Conservation (phyloP, 2,113 vertebrate genomes). For the pig (Sus scrofa) region DNA sequence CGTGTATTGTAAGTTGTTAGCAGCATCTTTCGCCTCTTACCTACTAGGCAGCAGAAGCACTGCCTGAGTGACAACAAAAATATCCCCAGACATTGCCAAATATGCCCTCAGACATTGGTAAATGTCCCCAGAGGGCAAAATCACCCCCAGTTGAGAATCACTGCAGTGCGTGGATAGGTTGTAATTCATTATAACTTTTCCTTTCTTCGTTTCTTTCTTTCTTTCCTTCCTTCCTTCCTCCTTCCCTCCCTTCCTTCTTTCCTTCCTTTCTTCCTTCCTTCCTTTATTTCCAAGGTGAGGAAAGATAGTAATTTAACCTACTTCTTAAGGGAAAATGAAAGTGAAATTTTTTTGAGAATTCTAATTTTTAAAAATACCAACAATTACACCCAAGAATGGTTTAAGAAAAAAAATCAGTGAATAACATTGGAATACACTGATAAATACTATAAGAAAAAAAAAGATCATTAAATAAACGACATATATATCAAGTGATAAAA, state of each 20-base stretch:
- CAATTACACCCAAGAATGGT: background rate
- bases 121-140: background rate
- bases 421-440: background rate
- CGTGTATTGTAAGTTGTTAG: background rate
- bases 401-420: background rate
- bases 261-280: background rate
- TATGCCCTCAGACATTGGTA: background rate
- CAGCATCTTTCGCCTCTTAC: background rate
- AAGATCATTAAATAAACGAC: background rate
- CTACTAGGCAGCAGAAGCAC: background rate
- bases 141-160: background rate
- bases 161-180: background rate
- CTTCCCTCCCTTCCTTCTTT: background rate
- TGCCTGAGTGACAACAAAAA: background rate
- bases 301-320: background rate
- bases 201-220: background rate
- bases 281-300: background rate
- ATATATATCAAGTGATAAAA: background rate
- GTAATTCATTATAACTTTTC: background rate
- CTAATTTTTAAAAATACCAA: conserved; percentile 17
- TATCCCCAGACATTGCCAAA: background rate
- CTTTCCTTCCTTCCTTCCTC: background rate
- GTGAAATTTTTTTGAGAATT: background rate
- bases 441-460: background rate
- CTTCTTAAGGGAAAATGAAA: background rate